phyloP scores from a whole-genome alignment of 2,113 vertebrate genomes.

The Salvator merianae region DNA sequence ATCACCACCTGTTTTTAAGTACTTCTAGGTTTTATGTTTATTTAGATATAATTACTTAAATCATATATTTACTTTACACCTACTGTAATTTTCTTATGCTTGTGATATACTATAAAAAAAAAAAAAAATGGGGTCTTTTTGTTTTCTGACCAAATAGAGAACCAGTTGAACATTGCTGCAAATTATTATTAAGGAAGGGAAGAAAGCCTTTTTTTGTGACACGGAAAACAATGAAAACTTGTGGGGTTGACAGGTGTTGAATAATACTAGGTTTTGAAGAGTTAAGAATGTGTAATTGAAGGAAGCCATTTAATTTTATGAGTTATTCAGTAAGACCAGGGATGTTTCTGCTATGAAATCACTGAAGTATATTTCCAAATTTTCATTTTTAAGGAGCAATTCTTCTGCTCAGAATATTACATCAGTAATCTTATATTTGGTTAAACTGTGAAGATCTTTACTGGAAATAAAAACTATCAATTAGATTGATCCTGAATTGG shows the following conservation, averaged over 20 bases:
- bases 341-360: constrained; percentile 39
- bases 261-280: constrained; percentile 46
- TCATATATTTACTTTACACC: not conserved
- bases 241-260: constrained; percentile 29
- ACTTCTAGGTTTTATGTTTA: not conserved
- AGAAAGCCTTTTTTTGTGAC: constrained; percentile 9
- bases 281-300: constrained; percentile 30
- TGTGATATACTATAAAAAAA: not conserved
- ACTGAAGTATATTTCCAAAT: constrained; percentile 56
- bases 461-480: constrained; percentile 49
- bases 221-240: not conserved
- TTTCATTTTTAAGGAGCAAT: constrained; percentile 54
- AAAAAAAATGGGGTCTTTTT: not conserved
- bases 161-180: constrained; percentile 23
- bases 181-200: constrained; percentile 16
- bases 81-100: not conserved
- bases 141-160: not conserved
- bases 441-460: constrained; percentile 53
- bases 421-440: constrained; percentile 37
- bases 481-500: constrained; percentile 32
- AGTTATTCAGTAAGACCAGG: constrained; percentile 43
- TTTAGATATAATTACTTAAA: not conserved
- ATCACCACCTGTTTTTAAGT: not conserved
- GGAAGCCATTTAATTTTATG: constrained; percentile 31
- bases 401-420: constrained; percentile 35